Conservation (phyloP, 2,113 vertebrate genomes). For the Lycocorax pyrrhopterus region DNA sequence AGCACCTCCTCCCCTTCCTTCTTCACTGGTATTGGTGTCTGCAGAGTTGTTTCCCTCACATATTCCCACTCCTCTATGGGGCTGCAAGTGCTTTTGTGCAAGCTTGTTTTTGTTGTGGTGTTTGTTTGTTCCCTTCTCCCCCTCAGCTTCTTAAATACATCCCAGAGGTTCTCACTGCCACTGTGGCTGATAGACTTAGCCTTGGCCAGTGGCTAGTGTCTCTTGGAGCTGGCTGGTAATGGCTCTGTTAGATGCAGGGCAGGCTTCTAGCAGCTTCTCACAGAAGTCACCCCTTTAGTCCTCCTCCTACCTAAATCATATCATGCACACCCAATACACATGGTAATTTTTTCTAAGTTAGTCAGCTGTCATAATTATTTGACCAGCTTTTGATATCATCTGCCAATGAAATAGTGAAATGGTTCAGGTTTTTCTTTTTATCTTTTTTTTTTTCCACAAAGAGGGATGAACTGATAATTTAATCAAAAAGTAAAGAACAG, state of each 20-base stretch:
- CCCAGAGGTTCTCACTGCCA: not conserved
- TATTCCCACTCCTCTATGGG: not conserved
- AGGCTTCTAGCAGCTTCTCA: not conserved
- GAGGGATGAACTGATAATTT: not conserved
- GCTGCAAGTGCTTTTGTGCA: not conserved
- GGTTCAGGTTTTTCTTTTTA: not conserved
- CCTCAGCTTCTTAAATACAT: not conserved
- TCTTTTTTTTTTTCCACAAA: rapidly evolving
- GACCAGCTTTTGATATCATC: not conserved
- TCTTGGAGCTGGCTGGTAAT: not conserved
- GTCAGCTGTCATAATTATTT: not conserved
- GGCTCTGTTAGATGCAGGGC: not conserved
- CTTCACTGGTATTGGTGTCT: not conserved
- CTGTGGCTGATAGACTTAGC: not conserved
- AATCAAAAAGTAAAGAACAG: not conserved
- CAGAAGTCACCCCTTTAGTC: not conserved
- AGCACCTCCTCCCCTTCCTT: not conserved
- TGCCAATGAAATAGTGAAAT: not conserved
- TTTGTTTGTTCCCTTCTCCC: not conserved
- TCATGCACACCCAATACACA: no score
- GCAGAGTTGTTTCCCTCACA: not conserved
- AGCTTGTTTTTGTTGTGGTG: not conserved
- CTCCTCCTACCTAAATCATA: not conserved
- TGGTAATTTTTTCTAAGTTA: not conserved
- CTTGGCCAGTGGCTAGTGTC: not conserved